phyloP scores from a whole-genome alignment of 2,797 vertebrate species.

The Rhabdomys pumilio region DNA sequence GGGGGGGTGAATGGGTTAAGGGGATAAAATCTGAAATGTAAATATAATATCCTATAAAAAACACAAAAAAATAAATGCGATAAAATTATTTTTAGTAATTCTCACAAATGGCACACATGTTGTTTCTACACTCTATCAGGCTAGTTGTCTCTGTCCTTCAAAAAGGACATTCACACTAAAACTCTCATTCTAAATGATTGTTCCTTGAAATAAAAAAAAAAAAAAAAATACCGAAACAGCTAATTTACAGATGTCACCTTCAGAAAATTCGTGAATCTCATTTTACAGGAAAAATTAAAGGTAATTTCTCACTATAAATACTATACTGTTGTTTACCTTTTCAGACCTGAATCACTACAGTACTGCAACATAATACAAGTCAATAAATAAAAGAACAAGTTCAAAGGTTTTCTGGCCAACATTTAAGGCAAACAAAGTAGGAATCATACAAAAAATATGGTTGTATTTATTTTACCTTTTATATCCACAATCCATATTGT shows the following conservation, averaged over 20 bases:
- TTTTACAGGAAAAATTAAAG: slow-evolving; percentile 55
- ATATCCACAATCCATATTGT: slow-evolving; percentile 80
- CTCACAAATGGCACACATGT: neutral
- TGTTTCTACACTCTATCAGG: neutral
- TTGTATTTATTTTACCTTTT: slow-evolving; percentile 77
- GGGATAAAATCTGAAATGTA: no score
- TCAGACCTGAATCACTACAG: slow-evolving; percentile 32
- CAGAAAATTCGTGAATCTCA: slow-evolving; percentile 15
- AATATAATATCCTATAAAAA: no score
- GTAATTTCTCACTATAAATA: slow-evolving; percentile 30
- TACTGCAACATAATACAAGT: slow-evolving; percentile 9
- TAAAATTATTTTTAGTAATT: slow-evolving; percentile 13
- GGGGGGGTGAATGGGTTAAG: no score
- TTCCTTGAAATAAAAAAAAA: neutral
- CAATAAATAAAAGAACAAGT: slow-evolving; percentile 38
- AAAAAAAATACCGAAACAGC: neutral
- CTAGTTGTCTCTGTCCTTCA: neutral
- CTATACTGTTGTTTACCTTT: neutral
- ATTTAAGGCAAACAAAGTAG: slow-evolving; percentile 50
- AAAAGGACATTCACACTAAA: neutral
- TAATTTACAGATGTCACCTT: neutral
- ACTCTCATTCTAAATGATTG: neutral
- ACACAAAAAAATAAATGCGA: no score
- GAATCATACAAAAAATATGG: slow-evolving; percentile 60
- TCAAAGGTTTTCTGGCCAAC: slow-evolving; percentile 21